These are phyloP conservation scores for Drosophila parabipectinata DNA, from an alignment of 1,140 invertebrate genomes.

Conservation along the genomic window DNA sequence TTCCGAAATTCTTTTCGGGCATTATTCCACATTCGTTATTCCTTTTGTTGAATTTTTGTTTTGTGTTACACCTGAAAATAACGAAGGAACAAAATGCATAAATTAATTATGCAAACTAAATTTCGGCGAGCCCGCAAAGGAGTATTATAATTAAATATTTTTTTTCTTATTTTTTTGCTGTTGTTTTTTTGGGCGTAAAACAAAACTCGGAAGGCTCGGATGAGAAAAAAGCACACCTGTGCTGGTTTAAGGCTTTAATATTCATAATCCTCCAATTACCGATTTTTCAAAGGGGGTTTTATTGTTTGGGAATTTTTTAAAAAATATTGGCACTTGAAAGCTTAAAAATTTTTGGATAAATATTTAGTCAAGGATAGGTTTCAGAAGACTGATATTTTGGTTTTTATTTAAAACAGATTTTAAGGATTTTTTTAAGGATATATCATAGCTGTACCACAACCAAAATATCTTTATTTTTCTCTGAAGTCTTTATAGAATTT, in stretches of 20 bases:
- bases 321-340: too few species aligned
- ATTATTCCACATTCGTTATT: constrained; percentile 50
- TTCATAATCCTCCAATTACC: constrained; percentile 7
- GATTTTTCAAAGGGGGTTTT: neutral
- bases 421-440: too few species aligned
- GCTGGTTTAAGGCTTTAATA: constrained; percentile 1
- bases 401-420: too few species aligned
- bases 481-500: too few species aligned
- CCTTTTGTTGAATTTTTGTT: constrained; percentile 1
- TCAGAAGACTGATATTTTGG: too few species aligned
- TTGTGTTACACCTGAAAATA: constrained; percentile 18
- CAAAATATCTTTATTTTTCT: too few species aligned
- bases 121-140: constrained; percentile 22
- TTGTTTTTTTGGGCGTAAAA: neutral
- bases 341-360: too few species aligned
- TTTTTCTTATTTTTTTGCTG: neutral
- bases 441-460: too few species aligned
- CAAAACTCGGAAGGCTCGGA: constrained; percentile 2
- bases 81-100: constrained; percentile 23
- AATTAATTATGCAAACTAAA: constrained; percentile 58
- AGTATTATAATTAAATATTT: constrained; percentile 9
- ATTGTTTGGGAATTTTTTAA: too few species aligned
- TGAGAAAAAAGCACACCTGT: constrained; percentile 20
- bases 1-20: constrained; percentile 25
- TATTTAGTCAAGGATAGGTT: too few species aligned